These are phyloP conservation scores for Panzeria rudis DNA, from an alignment of 2,888 invertebrate species.

Conservation along the genomic window DNA sequence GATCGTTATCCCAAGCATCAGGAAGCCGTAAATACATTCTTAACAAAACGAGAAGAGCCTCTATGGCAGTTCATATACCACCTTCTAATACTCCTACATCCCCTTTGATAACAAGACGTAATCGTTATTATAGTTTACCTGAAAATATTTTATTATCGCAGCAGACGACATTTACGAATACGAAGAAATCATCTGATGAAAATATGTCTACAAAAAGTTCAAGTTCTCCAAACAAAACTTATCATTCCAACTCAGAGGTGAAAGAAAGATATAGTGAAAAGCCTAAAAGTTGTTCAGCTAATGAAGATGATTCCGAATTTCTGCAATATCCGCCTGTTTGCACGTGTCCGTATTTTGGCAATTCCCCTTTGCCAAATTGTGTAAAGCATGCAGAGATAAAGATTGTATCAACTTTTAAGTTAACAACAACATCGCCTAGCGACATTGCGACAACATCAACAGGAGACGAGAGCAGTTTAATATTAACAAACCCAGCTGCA, in stretches of 20 bases:
- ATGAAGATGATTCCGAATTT: slow-evolving; percentile 76
- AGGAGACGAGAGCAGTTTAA: slow-evolving; percentile 68
- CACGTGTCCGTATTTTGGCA: slow-evolving; percentile 92
- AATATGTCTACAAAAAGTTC: slow-evolving; percentile 22
- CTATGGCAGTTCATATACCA: slow-evolving; percentile 76
- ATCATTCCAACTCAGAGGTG: slow-evolving; percentile 77
- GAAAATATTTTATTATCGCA: slow-evolving; percentile 77
- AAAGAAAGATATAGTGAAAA: slow-evolving; percentile 59
- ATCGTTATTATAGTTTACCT: slow-evolving; percentile 81
- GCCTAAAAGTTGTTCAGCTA: slow-evolving; percentile 19
- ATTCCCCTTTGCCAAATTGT: slow-evolving; percentile 85
- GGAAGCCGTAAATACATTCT: slow-evolving; percentile 69
- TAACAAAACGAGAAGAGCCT: slow-evolving; percentile 79
- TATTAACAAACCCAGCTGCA: slow-evolving; percentile 63
- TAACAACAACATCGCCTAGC: slow-evolving; percentile 76
- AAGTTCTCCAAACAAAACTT: slow-evolving; percentile 59
- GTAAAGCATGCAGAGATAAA: slow-evolving; percentile 85
- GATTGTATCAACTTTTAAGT: slow-evolving; percentile 83
- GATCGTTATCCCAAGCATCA: slow-evolving; percentile 77
- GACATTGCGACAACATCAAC: slow-evolving; percentile 74
- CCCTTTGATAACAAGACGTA: slow-evolving; percentile 75
- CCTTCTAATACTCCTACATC: slow-evolving; percentile 73
- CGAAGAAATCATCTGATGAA: slow-evolving; percentile 44
- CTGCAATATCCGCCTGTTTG: slow-evolving; percentile 89
- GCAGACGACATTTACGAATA: slow-evolving; percentile 68